Conservation (phyloP, 2,888 invertebrate species). For the Anthrax anthrax region DNA sequence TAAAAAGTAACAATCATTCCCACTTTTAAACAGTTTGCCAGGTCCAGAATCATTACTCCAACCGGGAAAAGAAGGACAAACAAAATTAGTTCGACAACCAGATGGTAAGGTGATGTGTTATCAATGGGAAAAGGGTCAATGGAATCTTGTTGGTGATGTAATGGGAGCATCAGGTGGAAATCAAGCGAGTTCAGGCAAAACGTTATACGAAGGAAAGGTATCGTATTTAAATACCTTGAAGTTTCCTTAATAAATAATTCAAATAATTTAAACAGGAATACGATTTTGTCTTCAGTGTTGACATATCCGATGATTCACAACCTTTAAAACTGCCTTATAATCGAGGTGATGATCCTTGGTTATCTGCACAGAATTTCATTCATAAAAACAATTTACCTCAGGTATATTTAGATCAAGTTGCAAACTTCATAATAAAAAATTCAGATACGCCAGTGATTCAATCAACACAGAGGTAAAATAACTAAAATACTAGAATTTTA, state of each 20-base stretch:
- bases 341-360: slow-evolving; percentile 80
- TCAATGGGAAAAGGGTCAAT: slow-evolving; percentile 56
- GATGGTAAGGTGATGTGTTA: slow-evolving; percentile 64
- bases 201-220: slow-evolving; percentile 61
- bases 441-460: slow-evolving; percentile 29
- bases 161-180: slow-evolving; percentile 59
- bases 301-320: slow-evolving; percentile 79
- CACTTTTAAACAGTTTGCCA: slow-evolving; percentile 46
- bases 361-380: slow-evolving; percentile 80
- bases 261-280: slow-evolving; percentile 44
- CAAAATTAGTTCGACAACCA: slow-evolving; percentile 61
- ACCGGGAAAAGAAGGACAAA: slow-evolving; percentile 73
- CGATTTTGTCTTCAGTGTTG: slow-evolving; percentile 93
- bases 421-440: slow-evolving; percentile 82
- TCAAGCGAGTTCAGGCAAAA: slow-evolving; percentile 54
- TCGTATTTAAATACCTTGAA: not conserved
- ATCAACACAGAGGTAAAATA: slow-evolving; percentile 14
- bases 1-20: not conserved
- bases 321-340: slow-evolving; percentile 87
- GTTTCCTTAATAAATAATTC: not conserved
- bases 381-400: slow-evolving; percentile 71
- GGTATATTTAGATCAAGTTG: slow-evolving; percentile 78
- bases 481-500: not conserved
- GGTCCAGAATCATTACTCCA: slow-evolving; percentile 61
- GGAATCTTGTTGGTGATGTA: slow-evolving; percentile 83